These are phyloP conservation scores for Spodoptera litura DNA, from an alignment of 1,140 invertebrate species.

Conservation along the genomic window DNA sequence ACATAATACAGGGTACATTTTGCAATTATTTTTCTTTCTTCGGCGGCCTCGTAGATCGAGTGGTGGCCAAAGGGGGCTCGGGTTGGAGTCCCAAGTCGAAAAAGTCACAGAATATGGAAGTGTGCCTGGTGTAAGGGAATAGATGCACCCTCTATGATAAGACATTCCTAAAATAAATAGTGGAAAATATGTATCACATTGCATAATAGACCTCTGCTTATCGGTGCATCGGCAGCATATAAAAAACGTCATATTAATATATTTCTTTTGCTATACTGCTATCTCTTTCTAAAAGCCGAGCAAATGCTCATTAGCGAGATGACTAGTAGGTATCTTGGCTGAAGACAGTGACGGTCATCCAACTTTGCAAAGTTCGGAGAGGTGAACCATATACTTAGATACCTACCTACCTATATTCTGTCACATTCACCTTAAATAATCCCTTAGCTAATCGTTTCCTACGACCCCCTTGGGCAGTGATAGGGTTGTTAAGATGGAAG, in stretches of 20 bases:
- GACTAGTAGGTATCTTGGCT: background rate
- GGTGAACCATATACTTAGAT: background rate
- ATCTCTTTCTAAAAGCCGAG: constrained; percentile 5
- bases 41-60: too few species aligned
- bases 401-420: background rate
- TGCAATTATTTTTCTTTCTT: too few species aligned
- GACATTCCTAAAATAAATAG: too few species aligned
- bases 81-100: too few species aligned
- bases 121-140: too few species aligned
- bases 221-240: background rate
- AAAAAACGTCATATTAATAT: background rate
- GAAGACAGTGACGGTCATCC: constrained; percentile 2
- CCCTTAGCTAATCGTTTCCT: constrained; percentile 8
- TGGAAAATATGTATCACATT: background rate
- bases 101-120: too few species aligned
- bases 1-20: too few species aligned
- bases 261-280: background rate
- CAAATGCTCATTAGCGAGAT: constrained; percentile 7
- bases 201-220: background rate
- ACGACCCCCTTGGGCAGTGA: background rate
- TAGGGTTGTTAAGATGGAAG: constrained; percentile 10
- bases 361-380: background rate
- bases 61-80: too few species aligned
- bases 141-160: too few species aligned
- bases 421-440: constrained; percentile 12